Conservation (phyloP, 2,113 vertebrate genomes). For the Poecilia latipinna region DNA sequence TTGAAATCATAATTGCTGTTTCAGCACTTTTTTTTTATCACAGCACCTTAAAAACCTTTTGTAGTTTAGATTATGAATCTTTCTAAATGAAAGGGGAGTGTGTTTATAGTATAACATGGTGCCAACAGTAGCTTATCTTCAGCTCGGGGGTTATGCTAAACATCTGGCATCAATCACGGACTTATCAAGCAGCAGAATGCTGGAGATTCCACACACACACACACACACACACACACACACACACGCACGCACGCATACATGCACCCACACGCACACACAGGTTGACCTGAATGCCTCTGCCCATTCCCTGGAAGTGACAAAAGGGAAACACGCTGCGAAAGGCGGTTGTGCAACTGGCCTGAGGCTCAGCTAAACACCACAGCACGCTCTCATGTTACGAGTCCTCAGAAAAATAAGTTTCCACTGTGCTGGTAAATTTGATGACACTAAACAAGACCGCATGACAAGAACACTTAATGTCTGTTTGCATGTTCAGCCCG, state of each 20-base stretch:
- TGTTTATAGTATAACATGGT: not conserved
- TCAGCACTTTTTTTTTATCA: not conserved
- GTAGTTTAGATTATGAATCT: not conserved
- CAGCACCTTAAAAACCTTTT: not conserved
- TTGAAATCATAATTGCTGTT: not conserved
- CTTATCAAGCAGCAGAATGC: not conserved
- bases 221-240: not conserved
- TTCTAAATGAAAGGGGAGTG: not conserved
- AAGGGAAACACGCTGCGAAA: not conserved
- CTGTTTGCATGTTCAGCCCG: not conserved
- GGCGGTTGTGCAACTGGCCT: constrained; percentile 50
- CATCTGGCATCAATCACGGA: constrained; percentile 1
- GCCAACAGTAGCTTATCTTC: constrained; percentile 5
- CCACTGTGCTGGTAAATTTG: constrained; percentile 44
- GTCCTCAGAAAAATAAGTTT: constrained; percentile 40
- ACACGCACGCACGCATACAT: not conserved
- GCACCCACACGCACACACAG: not conserved
- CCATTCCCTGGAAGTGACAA: constrained; percentile 20
- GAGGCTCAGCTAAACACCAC: constrained; percentile 37
- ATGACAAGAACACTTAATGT: constrained; percentile 43
- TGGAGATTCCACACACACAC: not conserved
- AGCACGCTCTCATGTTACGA: constrained; percentile 63
- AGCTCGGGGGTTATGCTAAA: not conserved
- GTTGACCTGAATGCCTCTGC: constrained; percentile 21
- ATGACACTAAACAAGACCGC: constrained; percentile 60